Evolutionary conservation across 92 coral and sea anemone genomes (phyloP), one percentile per base, ranked within the genome.

Genomic region (Palythoa grandis): DNA sequence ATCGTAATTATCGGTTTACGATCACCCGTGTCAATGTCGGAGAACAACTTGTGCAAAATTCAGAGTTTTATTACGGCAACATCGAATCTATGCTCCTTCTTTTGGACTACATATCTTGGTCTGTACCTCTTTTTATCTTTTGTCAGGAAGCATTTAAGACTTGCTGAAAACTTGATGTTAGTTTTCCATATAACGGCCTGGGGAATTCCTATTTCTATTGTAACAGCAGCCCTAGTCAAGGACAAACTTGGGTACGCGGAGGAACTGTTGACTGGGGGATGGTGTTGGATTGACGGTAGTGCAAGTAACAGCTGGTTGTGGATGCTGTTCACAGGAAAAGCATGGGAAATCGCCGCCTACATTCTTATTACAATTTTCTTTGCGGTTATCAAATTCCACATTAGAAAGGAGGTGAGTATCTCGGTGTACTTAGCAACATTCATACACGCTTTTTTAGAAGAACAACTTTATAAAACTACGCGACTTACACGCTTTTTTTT

Each of bases 21-120:
- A 12, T n/a, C 72, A 9, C 40, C 70, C 3, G 13, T 53, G 5
- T n/a, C 63, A 76, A 1, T 4, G 56, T 61, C 20, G 47, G 50
- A 20, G 50, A 13, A 24, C 0, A 0, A 0, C 1, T 19, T 84
- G 10, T 96, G 99, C 70, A 14, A 37, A 52, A 83, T 84, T 12
- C 99, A 96, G 68, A 96, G 99, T 77, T 94, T 94, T 67, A 77
- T 96, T 9, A 90, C 98, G 19, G 89, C 99, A 20, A 82, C 88
- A 13, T 93, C 99, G 13, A 86, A 88, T 23, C 78, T 96, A 83
- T 94, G 98, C 92, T 96, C 98, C 7, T 96, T 96, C 72, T 94
- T 94, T 65, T 96, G 98, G 98, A 94, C 98, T 13, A 87, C 95
- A 1, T 96, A 91, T 53, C 87, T 96, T 60, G 96, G 98, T 19